Percentiles rank a stretch among this genome's conserved stretches.
These are phyloP conservation scores for Antidorcas marsupialis DNA, from an alignment of 2,113 vertebrate species.

Conservation along the genomic window DNA sequence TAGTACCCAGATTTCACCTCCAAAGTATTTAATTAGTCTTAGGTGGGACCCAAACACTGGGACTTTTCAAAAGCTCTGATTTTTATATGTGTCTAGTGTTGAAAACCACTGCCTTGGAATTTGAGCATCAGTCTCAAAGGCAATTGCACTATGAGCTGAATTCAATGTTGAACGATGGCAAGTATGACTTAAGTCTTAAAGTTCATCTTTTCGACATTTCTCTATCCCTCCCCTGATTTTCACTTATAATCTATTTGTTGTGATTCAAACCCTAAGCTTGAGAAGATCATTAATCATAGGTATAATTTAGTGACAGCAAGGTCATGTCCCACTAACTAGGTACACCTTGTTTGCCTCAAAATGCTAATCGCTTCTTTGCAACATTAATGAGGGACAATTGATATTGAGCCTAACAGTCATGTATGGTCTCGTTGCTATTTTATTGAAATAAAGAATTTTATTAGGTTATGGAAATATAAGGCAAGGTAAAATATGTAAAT, in stretches of 20 bases:
- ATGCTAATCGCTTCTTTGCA: slow-evolving; percentile 94
- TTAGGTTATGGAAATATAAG: slow-evolving; percentile 66
- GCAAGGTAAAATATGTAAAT: slow-evolving; percentile 57
- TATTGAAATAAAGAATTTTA: slow-evolving; percentile 68
- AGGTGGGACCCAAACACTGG: background rate
- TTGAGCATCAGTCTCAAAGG: slow-evolving; percentile 46
- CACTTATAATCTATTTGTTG: slow-evolving; percentile 69
- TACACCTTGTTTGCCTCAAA: slow-evolving; percentile 96
- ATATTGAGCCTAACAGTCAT: slow-evolving; percentile 77
- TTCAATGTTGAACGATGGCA: slow-evolving; percentile 63
- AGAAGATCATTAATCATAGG: slow-evolving; percentile 99
- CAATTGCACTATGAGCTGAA: slow-evolving; percentile 49
- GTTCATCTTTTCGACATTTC: slow-evolving; percentile 37
- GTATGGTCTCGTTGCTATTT: slow-evolving; percentile 77
- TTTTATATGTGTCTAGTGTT: slow-evolving; percentile 22
- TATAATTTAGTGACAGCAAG: slow-evolving; percentile 98
- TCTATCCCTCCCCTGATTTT: slow-evolving; percentile 3
- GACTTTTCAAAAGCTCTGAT: slow-evolving; percentile 22
- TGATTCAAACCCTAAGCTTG: slow-evolving; percentile 84
- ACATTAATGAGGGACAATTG: slow-evolving; percentile 89
- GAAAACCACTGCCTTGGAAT: slow-evolving; percentile 39
- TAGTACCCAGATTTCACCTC: slow-evolving; percentile 2
- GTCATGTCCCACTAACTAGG: slow-evolving; percentile 95
- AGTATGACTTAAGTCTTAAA: slow-evolving; percentile 48
- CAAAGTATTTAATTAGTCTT: slow-evolving; percentile 61